Evolutionary conservation across 2,113 vertebrate genomes (phyloP).

Genomic region (Grammomys surdaster): DNA sequence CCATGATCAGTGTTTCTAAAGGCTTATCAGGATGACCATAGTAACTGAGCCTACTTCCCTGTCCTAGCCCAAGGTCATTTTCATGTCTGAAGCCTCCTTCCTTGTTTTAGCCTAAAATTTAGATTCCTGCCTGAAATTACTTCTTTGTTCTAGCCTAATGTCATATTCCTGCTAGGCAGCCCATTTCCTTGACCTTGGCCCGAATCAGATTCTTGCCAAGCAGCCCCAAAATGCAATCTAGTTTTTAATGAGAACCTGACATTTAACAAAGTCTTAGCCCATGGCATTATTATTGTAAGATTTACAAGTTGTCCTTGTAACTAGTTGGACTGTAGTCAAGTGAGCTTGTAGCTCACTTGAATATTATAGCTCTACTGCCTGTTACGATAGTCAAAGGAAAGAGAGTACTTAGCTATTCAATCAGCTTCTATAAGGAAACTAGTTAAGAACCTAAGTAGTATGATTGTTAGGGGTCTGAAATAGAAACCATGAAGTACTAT

Average conservation of each 20-base stretch:
- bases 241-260: slow-evolving; percentile 50
- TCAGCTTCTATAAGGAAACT: background rate
- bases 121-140: no score
- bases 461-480: background rate
- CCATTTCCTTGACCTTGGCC: no score
- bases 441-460: background rate
- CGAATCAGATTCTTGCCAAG: no score
- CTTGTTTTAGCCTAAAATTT: no score
- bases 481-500: background rate
- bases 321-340: background rate
- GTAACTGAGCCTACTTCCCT: no score
- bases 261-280: slow-evolving; percentile 27
- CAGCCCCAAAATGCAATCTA: background rate
- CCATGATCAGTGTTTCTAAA: no score
- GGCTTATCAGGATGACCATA: no score
- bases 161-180: no score
- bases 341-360: no score
- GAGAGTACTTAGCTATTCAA: background rate
- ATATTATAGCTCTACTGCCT: background rate
- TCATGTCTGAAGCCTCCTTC: no score
- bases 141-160: no score
- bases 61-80: no score
- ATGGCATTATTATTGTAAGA: background rate
- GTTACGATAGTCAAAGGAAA: background rate
- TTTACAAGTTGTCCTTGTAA: background rate